These are phyloP conservation scores for Terebella lapidaria DNA, from an alignment of 2,888 invertebrate species.

Conservation along the genomic window DNA sequence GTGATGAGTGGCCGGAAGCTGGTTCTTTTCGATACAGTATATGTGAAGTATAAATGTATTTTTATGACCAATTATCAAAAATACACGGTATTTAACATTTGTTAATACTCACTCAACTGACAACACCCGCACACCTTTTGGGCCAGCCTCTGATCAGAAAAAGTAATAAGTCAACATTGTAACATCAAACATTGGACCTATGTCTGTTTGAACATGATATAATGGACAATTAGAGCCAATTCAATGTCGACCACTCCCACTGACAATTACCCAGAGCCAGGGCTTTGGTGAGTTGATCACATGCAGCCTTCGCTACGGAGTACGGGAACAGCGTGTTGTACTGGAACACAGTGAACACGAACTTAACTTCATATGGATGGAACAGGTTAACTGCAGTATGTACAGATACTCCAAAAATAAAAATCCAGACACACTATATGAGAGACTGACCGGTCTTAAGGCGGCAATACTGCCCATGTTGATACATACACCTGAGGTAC, in stretches of 20 bases:
- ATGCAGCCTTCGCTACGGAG: not conserved
- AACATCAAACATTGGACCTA: no score
- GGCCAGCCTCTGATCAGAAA: not conserved
- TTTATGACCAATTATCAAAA: no score
- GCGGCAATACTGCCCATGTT: not conserved
- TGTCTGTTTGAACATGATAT: no score
- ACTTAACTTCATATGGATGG: not conserved
- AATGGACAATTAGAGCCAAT: no score
- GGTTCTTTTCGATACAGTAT: no score
- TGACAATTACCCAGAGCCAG: not conserved
- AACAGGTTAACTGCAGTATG: not conserved
- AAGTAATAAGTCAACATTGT: no score
- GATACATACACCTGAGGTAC: not conserved
- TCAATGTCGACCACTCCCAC: no score
- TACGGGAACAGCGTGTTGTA: not conserved
- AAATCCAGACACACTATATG: not conserved
- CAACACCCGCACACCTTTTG: not conserved
- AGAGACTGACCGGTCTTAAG: not conserved
- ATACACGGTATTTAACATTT: no score
- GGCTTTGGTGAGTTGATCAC: not conserved
- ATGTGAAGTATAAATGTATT: no score
- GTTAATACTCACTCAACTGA: not conserved
- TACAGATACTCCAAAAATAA: not conserved
- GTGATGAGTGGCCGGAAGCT: no score
- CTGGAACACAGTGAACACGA: not conserved